Evolutionary conservation across 2,888 invertebrate species (phyloP), one percentile per base, ranked within the genome.

Genomic region (Coelopa pilipes): DNA sequence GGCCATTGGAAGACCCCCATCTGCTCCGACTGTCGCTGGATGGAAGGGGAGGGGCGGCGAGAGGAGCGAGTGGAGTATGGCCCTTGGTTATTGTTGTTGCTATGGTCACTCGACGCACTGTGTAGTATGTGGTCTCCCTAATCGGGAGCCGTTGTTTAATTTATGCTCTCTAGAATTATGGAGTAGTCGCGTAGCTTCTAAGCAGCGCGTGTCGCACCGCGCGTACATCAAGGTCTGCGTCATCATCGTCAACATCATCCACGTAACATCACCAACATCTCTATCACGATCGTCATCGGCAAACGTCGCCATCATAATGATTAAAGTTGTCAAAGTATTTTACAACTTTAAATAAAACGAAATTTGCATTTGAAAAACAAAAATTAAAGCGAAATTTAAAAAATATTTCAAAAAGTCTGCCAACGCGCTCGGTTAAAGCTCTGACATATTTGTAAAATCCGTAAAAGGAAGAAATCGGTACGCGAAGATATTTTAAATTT

Each of bases 401-500:
- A 66, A 59, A 47, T 3, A 72, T 21, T 15, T 21, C 21, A 46
- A 24, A 15, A 53, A 50, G 63, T 60, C 45, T 57, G 57, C 55
- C 34, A 50, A 50, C 46, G 17, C 34, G 60, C 47, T 21, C 72
- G 65, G 55, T 63, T 74, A 55, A 45, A 50, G 68, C n/a, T 71
- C 50, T 57, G 67, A 67, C 74, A 66, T 71, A 74, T 71, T 74
- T 67, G 70, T 57, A 15, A n/a, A 67, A 17, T 55, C 70, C 57
- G n/a, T 70, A 72, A 68, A 75, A 70, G 72, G 75, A 66, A 73
- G 19, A 34, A 19, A 65, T 70, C 53, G 12, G 66, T 78, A 77
- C 76, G 77, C 74, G 73, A 46, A 77, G 75, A 65, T 74, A 77
- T 78, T 76, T 77, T 21, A 72, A 71, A 73, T 49, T 50, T 34